Evolutionary conservation across 2,797 vertebrate species (phyloP).

Genomic region (Cryptoblepharus egeriae): DNA sequence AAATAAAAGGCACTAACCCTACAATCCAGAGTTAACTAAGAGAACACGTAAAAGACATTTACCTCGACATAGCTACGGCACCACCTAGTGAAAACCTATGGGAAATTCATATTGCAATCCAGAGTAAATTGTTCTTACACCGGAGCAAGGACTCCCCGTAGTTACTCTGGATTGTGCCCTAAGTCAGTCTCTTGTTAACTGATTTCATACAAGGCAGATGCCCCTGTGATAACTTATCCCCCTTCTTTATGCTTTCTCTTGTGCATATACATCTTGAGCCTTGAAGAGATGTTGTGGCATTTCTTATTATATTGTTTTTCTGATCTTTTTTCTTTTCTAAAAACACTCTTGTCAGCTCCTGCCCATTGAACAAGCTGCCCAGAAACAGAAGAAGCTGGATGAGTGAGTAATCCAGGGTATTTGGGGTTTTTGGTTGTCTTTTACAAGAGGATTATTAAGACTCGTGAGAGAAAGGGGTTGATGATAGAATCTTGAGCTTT

Average conservation of each 20-base stretch:
- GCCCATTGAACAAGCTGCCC: conserved; percentile 92
- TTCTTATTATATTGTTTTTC: not conserved
- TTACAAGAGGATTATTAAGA: not conserved
- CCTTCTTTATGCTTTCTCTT: not conserved
- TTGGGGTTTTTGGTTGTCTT: not conserved
- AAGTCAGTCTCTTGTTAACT: not conserved
- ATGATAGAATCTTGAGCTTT: not conserved
- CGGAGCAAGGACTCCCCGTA: no score
- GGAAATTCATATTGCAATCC: no score
- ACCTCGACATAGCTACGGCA: no score
- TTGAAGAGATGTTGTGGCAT: no score
- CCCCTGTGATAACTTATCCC: no score
- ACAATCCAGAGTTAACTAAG: no score
- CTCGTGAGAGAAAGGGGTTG: not conserved
- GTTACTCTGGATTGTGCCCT: no score
- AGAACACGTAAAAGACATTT: no score
- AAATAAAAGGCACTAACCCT: no score
- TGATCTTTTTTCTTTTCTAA: not conserved
- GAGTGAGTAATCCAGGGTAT: conserved; percentile 50
- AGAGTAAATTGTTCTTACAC: no score
- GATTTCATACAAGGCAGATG: no score
- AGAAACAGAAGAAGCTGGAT: conserved; percentile 84
- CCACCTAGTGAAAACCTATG: no score
- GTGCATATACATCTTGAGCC: not conserved
- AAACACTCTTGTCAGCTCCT: conserved; percentile 81